These are phyloP conservation scores for Diloba caeruleocephala DNA, from an alignment of 2,888 invertebrate genomes.

Conservation along the genomic window DNA sequence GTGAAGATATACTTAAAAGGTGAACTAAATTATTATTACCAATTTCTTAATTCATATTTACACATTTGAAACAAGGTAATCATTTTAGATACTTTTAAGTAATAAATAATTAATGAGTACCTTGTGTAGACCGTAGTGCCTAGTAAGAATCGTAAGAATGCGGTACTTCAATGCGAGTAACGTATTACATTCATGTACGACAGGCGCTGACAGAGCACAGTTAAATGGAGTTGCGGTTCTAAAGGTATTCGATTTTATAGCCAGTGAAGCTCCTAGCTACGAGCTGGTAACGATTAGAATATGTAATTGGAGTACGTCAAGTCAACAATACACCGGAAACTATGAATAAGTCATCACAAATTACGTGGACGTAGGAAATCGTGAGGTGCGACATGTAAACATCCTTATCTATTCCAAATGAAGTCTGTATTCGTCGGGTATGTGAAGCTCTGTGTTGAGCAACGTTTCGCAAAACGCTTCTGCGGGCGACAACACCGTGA, in stretches of 20 bases:
- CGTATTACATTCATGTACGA: too few relatives aligned
- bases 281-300: background rate
- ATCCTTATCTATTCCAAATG: slow-evolving; percentile 67
- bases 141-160: too few relatives aligned
- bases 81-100: too few relatives aligned
- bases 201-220: too few relatives aligned
- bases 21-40: too few relatives aligned
- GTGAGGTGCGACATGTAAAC: slow-evolving; percentile 62
- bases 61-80: too few relatives aligned
- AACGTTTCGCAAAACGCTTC: slow-evolving; percentile 85
- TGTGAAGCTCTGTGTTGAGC: slow-evolving; percentile 73
- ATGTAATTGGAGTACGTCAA: slow-evolving; percentile 18
- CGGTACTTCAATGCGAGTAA: too few relatives aligned
- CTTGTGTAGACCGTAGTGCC: too few relatives aligned
- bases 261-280: background rate
- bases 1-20: slow-evolving; percentile 10
- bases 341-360: slow-evolving; percentile 38
- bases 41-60: too few relatives aligned
- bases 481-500: slow-evolving; percentile 82
- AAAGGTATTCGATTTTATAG: background rate
- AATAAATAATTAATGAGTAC: too few relatives aligned
- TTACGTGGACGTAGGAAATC: slow-evolving; percentile 25
- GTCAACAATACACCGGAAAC: slow-evolving; percentile 34
- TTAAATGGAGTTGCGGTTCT: too few relatives aligned
- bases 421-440: slow-evolving; percentile 63